Conservation (phyloP, 1,140 invertebrate genomes). For the Bombus vancouverensis region DNA sequence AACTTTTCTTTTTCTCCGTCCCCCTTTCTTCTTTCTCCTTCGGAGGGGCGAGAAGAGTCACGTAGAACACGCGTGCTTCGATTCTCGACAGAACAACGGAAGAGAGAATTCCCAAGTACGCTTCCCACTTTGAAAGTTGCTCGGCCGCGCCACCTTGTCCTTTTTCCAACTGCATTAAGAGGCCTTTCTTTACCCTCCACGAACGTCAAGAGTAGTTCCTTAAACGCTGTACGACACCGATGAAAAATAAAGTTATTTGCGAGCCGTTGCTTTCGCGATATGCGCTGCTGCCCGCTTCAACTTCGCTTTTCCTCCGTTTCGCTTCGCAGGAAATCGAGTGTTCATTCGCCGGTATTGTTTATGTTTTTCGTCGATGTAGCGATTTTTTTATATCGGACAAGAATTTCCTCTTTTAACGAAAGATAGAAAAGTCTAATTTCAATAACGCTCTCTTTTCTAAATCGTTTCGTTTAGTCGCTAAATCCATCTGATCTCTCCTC, state of each 20-base stretch:
- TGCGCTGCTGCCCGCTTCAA: too few relatives aligned
- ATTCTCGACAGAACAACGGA: constrained; percentile 32
- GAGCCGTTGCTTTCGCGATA: background rate
- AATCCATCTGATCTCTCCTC: too few relatives aligned
- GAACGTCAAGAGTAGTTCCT: background rate
- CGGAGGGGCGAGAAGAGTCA: background rate
- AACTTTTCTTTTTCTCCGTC: background rate
- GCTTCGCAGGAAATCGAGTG: background rate
- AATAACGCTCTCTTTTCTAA: too few relatives aligned
- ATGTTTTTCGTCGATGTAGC: too few relatives aligned
- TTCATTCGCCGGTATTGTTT: background rate
- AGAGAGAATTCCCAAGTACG: background rate
- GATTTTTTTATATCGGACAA: too few relatives aligned
- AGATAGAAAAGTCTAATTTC: too few relatives aligned
- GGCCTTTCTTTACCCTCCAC: constrained; percentile 12
- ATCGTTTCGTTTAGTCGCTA: too few relatives aligned
- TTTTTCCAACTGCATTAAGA: constrained; percentile 43
- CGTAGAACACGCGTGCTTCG: constrained; percentile 28
- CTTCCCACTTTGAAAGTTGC: constrained; percentile 16
- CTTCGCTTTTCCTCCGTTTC: background rate
- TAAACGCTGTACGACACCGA: background rate
- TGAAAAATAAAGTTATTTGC: background rate
- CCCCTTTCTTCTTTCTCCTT: background rate
- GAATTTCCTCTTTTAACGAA: too few relatives aligned
- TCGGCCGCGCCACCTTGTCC: background rate